A percentile compares a stretch with the other conserved stretches of the same genome.
phyloP scores from a whole-genome alignment of 2,888 invertebrate species.

The Mongoloraphidia duomilia region DNA sequence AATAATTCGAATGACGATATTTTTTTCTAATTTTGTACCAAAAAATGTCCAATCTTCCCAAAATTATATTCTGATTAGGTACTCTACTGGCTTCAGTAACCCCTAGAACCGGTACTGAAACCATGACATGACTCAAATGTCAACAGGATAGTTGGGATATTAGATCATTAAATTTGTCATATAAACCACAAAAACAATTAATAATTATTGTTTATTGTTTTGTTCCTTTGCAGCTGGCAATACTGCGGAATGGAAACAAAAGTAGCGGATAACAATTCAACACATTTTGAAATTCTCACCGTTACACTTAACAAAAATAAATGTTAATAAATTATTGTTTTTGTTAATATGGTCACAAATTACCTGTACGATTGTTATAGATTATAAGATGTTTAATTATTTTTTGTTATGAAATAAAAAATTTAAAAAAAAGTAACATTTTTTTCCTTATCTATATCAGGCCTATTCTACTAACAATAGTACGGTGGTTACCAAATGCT shows the following conservation, averaged over 20 bases:
- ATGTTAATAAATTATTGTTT: neutral
- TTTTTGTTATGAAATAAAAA: too few species aligned
- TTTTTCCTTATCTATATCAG: too few species aligned
- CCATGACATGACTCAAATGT: neutral
- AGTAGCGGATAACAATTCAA: conserved; percentile 18
- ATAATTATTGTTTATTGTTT: neutral
- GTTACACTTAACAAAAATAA: conserved; percentile 9
- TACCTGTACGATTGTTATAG: too few species aligned
- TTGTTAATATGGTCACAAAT: too few species aligned
- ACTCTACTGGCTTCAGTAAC: neutral
- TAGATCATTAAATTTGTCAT: conserved; percentile 2
- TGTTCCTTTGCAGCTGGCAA: conserved; percentile 24
- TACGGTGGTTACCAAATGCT: too few species aligned
- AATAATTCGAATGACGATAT: too few species aligned
- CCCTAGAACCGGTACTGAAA: neutral
- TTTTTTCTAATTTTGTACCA: too few species aligned
- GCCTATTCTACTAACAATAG: too few species aligned
- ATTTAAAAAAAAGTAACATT: too few species aligned
- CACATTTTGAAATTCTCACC: conserved; percentile 12
- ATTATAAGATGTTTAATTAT: too few species aligned
- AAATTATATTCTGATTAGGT: too few species aligned
- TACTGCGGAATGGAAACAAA: conserved; percentile 26
- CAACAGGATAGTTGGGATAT: neutral
- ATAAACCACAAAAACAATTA: conserved; percentile 10
- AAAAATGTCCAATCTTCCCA: too few species aligned